Percentiles rank a stretch among this genome's conserved stretches.
phyloP scores from a whole-genome alignment of 2,888 invertebrate species.

The Napeogenes sylphis region DNA sequence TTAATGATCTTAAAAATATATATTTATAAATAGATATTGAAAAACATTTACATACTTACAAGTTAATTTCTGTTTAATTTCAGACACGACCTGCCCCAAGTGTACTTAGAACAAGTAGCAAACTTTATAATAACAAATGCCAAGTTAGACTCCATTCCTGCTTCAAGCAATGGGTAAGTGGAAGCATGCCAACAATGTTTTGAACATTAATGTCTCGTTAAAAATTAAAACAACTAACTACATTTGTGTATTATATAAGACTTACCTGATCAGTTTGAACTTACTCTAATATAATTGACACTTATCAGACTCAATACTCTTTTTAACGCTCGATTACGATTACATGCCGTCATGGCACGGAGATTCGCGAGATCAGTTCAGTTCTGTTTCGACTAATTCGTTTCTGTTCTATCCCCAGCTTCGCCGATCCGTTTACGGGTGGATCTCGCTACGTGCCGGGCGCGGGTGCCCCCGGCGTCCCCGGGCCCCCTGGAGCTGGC shows the following conservation, averaged over 20 bases:
- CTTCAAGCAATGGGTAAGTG: slow-evolving; percentile 67
- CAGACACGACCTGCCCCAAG: slow-evolving; percentile 87
- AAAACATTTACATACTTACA: no score
- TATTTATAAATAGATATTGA: no score
- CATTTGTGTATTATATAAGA: no score
- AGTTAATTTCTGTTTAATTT: slow-evolving; percentile 32
- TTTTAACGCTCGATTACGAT: no score
- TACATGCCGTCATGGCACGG: no score
- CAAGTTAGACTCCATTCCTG: slow-evolving; percentile 59
- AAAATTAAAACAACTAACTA: no score
- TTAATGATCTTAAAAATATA: no score
- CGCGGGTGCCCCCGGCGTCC: slow-evolving; percentile 50
- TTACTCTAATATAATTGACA: no score
- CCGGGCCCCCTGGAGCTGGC: slow-evolving; percentile 36
- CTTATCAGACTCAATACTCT: no score
- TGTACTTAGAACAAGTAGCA: slow-evolving; percentile 93
- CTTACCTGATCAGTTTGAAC: no score
- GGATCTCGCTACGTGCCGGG: slow-evolving; percentile 81
- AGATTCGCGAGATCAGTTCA: no score
- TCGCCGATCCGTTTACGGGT: slow-evolving; percentile 84
- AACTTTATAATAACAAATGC: slow-evolving; percentile 94
- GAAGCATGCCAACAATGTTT: neutral
- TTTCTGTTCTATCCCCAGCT: slow-evolving; percentile 36
- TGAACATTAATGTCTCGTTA: neutral
- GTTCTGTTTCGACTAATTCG: no score